Evolutionary conservation across 2,113 vertebrate species (phyloP).

Genomic region (Hippocampus mohnikei): DNA sequence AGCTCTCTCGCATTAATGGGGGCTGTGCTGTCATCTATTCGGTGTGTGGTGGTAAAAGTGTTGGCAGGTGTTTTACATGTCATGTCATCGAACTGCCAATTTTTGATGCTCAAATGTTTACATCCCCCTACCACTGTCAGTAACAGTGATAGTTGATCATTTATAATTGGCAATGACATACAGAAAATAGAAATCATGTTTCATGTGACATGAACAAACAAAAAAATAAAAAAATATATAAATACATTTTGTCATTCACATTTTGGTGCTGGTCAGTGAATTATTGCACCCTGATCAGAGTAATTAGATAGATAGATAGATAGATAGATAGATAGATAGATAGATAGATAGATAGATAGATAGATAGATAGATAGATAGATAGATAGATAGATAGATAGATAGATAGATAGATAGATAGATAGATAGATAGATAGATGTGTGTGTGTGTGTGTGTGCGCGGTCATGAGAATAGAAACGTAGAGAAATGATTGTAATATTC

Average conservation of each 20-base stretch:
- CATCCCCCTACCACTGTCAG: background rate
- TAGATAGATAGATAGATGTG: too few species aligned
- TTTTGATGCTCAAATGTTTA: slow-evolving; percentile 11
- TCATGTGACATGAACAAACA: background rate
- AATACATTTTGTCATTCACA: background rate
- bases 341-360: too few species aligned
- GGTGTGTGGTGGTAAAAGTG: background rate
- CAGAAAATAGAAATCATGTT: background rate
- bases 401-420: too few species aligned
- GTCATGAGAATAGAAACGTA: too few species aligned
- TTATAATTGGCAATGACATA: background rate
- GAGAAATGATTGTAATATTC: background rate
- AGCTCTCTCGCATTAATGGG: slow-evolving; percentile 21
- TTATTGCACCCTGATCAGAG: background rate
- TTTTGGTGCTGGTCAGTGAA: background rate
- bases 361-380: too few species aligned
- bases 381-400: too few species aligned
- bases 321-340: too few species aligned
- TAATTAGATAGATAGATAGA: background rate
- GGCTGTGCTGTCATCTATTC: slow-evolving; percentile 16
- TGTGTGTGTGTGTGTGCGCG: too few species aligned
- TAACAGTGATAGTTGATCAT: background rate
- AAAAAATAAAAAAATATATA: background rate
- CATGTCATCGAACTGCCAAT: background rate
- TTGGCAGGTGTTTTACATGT: background rate